Percentiles rank a stretch among this genome's conserved stretches.
phyloP scores from a whole-genome alignment of 2,113 vertebrate species.

The Esox niger region DNA sequence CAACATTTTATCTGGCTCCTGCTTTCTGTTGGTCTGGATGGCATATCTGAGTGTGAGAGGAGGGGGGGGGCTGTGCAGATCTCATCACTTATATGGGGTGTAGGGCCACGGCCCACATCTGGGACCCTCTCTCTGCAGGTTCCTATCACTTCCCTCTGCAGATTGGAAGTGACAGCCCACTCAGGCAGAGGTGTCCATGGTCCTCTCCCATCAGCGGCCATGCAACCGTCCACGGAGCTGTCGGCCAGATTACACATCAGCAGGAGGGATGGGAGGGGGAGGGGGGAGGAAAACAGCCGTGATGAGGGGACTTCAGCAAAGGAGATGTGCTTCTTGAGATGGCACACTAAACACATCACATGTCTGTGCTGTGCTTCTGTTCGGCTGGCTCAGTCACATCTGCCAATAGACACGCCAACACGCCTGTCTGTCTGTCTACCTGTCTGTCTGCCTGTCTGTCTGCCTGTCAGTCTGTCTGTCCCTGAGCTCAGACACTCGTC shows the following conservation, averaged over 20 bases:
- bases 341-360: slow-evolving; percentile 50
- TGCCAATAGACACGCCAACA: slow-evolving; percentile 48
- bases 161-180: slow-evolving; percentile 74
- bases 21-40: slow-evolving; percentile 14
- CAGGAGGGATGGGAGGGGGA: not conserved
- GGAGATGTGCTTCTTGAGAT: slow-evolving; percentile 59
- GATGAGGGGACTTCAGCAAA: slow-evolving; percentile 32
- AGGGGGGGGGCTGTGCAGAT: slow-evolving; percentile 34
- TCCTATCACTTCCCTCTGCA: slow-evolving; percentile 56
- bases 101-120: slow-evolving; percentile 39
- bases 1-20: slow-evolving; percentile 46
- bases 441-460: not conserved
- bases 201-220: slow-evolving; percentile 52
- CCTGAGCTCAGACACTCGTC: not conserved
- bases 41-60: slow-evolving; percentile 38
- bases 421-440: slow-evolving; percentile 39
- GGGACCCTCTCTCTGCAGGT: slow-evolving; percentile 38
- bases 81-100: slow-evolving; percentile 58
- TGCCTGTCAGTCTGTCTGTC: slow-evolving; percentile 34
- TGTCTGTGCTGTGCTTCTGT: slow-evolving; percentile 44
- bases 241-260: slow-evolving; percentile 69
- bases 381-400: slow-evolving; percentile 29
- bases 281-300: not conserved
- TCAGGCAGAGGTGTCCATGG: slow-evolving; percentile 60
- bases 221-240: slow-evolving; percentile 62